Base-by-base conservation (phyloP, 2,797 vertebrate genomes). In the Sus cebifrons region DNA sequence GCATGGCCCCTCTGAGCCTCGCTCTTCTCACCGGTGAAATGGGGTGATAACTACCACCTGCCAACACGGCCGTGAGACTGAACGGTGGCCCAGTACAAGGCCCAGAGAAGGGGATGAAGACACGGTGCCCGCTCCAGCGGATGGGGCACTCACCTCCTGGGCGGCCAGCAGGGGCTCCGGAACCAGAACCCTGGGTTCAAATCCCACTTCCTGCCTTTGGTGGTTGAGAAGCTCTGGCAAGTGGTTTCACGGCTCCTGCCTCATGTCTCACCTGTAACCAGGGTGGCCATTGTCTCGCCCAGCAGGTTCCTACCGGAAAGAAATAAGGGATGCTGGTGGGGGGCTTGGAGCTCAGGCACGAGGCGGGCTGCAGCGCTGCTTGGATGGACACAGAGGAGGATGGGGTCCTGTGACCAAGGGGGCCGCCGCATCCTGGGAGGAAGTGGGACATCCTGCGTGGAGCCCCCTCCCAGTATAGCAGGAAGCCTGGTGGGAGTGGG, bases 21-120 rank as follows among this genome's bases (percentile, higher is more conserved):
- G 5, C 2, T 29, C 8, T 77, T 14, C 36, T 64, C 15, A 10
- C 56, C 52, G 40, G 44, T 77, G 13, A 78, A 88, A 23, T 10
- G 27, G 60, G 40, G 29, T 21, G 21, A 21, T 8, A 2, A 1
- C 4, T 3, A 5, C 21, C 18, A 64, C 2, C 67, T 70, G n/a
- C 32, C 18, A 8, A 1, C 75, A 12, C 20, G 2, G 0, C 40
- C 1, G 1, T 20, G 49, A 83, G 74, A n/a, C 15, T 0, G 8
- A 67, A 21, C 13, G 2, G 17, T 20, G 20, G 2, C 20, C 68
- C 14, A 9, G 1, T 9, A 17, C 0, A 0, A 25, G 7, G 49
- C 89, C 14, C 44, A 52, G n/a, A 16, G 16, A 18, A 64, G 32
- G 27, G 20, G 7, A 3, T 27, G 17, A 14, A 44, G 0, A 13